These are phyloP conservation scores for Nycticebus coucang DNA, from an alignment of 2,113 vertebrate species.

Conservation along the genomic window DNA sequence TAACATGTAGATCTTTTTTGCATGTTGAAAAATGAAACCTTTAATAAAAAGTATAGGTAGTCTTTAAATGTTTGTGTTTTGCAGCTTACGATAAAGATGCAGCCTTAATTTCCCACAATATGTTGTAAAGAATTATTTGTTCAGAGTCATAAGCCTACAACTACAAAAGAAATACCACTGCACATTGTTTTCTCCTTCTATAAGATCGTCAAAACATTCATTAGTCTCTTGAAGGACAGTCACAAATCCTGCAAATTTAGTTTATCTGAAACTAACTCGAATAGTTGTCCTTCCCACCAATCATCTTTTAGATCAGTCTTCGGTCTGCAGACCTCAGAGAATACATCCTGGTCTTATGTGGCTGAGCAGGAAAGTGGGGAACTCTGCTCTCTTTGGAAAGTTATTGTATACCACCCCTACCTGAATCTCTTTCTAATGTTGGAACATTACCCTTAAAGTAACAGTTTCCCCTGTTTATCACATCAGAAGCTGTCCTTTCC, in stretches of 20 bases:
- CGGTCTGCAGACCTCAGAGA: slow-evolving; percentile 80
- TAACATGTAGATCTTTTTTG: not conserved
- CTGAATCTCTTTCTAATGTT: slow-evolving; percentile 68
- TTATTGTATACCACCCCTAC: slow-evolving; percentile 71
- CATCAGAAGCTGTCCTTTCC: slow-evolving; percentile 65
- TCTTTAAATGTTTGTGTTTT: slow-evolving; percentile 65
- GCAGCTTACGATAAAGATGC: slow-evolving; percentile 67
- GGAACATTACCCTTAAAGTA: slow-evolving; percentile 72
- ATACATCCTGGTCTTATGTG: slow-evolving; percentile 42
- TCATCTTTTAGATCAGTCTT: slow-evolving; percentile 78
- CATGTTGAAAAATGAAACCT: slow-evolving; percentile 29
- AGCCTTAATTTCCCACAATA: slow-evolving; percentile 69
- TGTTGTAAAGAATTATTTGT: slow-evolving; percentile 75
- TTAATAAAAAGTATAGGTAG: not conserved
- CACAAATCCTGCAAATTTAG: slow-evolving; percentile 80
- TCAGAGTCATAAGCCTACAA: slow-evolving; percentile 77
- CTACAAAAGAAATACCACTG: slow-evolving; percentile 78
- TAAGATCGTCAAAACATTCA: slow-evolving; percentile 71
- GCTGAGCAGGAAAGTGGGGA: slow-evolving; percentile 46
- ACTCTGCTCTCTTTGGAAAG: slow-evolving; percentile 41
- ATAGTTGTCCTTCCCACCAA: slow-evolving; percentile 77
- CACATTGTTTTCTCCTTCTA: slow-evolving; percentile 69
- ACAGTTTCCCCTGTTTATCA: slow-evolving; percentile 73
- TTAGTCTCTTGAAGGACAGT: slow-evolving; percentile 76
- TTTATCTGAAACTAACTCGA: slow-evolving; percentile 79